phyloP scores from a whole-genome alignment of 2,797 vertebrate genomes.

The Manis crassicaudata region DNA sequence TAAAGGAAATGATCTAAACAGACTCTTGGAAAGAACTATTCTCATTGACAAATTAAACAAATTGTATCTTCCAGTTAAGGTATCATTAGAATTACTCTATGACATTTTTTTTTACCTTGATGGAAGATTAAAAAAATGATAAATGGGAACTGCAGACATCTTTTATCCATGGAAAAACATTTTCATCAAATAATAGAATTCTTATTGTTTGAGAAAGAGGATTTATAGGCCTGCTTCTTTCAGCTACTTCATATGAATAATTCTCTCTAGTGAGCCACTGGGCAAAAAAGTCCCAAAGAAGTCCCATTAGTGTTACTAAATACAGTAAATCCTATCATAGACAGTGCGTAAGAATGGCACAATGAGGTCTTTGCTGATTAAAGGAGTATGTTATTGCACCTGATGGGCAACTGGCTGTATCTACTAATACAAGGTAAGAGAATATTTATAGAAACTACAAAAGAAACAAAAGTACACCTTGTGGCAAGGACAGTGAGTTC shows the following conservation, averaged over 20 bases:
- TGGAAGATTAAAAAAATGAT: background rate
- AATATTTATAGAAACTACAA: background rate
- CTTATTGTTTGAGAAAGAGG: background rate
- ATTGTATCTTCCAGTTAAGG: background rate
- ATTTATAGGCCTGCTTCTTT: background rate
- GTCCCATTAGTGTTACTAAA: conserved; percentile 16
- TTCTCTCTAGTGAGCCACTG: background rate
- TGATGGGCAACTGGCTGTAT: background rate
- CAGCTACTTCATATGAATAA: background rate
- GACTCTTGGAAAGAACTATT: background rate
- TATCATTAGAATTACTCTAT: conserved; percentile 44
- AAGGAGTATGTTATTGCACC: background rate
- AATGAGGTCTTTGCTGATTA: conserved; percentile 19
- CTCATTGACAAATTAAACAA: conserved; percentile 48
- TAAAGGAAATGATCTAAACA: conserved; percentile 27
- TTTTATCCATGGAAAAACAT: conserved; percentile 14
- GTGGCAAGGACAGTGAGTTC: background rate
- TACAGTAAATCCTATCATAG: background rate
- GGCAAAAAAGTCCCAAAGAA: background rate
- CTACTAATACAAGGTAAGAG: background rate
- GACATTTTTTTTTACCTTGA: background rate
- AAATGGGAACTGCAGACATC: background rate
- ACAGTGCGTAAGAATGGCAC: background rate
- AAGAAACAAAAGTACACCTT: conserved; percentile 35
- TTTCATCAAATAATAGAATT: conserved; percentile 34